Evolutionary conservation across 2,113 vertebrate genomes (phyloP).

Genomic region (Chaenogobius annularis): DNA sequence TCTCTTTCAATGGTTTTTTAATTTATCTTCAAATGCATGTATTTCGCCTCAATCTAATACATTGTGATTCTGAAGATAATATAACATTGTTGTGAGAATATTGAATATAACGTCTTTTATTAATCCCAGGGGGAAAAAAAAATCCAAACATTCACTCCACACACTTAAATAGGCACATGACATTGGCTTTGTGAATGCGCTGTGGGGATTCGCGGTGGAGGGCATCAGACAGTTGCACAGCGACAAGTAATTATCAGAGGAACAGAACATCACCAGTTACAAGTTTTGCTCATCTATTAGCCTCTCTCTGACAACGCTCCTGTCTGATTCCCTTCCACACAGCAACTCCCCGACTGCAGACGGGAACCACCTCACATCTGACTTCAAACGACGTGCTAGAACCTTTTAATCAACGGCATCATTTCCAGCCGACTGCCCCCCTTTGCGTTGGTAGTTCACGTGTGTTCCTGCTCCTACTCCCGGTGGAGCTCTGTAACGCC

Average conservation of each 20-base stretch:
- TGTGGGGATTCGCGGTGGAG: neutral
- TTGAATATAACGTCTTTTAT: neutral
- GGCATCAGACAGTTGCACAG: neutral
- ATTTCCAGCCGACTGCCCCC: neutral
- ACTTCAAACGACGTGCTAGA: neutral
- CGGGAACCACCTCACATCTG: neutral
- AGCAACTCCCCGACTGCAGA: neutral
- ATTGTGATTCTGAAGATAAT: too few species aligned
- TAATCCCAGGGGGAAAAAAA: neutral
- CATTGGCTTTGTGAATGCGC: neutral
- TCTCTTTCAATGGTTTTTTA: too few species aligned
- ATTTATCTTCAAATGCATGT: too few species aligned
- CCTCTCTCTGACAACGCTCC: neutral
- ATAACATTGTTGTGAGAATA: neutral
- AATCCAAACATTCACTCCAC: neutral
- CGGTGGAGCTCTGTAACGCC: neutral
- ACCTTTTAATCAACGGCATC: slow-evolving; percentile 6
- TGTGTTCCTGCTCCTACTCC: slow-evolving; percentile 4
- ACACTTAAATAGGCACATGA: neutral
- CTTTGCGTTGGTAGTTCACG: neutral
- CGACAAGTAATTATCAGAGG: neutral
- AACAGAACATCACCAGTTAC: neutral
- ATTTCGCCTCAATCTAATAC: too few species aligned
- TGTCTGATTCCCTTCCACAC: neutral
- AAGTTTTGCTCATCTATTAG: neutral